Evolutionary conservation across 2,888 invertebrate species (phyloP).

Genomic region (Ramazzottius varieornatus): DNA sequence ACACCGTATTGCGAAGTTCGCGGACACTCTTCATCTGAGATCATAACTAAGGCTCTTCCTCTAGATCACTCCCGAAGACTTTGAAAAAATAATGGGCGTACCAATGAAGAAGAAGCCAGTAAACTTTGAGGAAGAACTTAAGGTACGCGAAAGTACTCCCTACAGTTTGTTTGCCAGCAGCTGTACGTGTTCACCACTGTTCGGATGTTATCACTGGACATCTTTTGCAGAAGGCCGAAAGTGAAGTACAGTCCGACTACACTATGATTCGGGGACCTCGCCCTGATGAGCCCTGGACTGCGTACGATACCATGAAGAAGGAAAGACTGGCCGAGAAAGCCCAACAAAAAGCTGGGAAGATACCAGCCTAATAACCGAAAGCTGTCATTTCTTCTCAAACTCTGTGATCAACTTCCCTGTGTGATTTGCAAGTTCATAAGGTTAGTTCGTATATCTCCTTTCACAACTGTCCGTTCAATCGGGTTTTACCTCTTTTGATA

Average conservation of each 20-base stretch:
- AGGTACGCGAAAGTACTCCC: not conserved
- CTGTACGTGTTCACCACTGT: too few species aligned
- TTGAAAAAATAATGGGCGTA: not conserved
- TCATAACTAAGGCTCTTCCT: too few species aligned
- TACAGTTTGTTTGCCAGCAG: too few species aligned
- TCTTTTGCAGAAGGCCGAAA: conserved; percentile 12
- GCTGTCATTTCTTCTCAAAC: too few species aligned
- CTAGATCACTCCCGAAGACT: not conserved
- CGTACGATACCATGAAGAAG: not conserved
- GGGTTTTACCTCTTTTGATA: too few species aligned
- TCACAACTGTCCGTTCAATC: too few species aligned
- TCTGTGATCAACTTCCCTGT: too few species aligned
- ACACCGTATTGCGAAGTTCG: too few species aligned
- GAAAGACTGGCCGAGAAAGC: not conserved
- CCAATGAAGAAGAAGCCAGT: not conserved
- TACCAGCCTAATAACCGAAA: not conserved
- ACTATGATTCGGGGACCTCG: conserved; percentile 55
- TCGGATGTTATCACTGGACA: too few species aligned
- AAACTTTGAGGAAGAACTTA: not conserved
- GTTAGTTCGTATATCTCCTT: too few species aligned
- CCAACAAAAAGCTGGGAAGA: not conserved
- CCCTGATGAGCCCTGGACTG: conserved; percentile 43
- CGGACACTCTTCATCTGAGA: too few species aligned
- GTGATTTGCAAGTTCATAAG: too few species aligned
- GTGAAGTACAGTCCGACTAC: conserved; percentile 52